A percentile compares a stretch with the other conserved stretches of the same genome.
phyloP scores from a whole-genome alignment of 2,113 vertebrate genomes.

The Microtus oregoni region DNA sequence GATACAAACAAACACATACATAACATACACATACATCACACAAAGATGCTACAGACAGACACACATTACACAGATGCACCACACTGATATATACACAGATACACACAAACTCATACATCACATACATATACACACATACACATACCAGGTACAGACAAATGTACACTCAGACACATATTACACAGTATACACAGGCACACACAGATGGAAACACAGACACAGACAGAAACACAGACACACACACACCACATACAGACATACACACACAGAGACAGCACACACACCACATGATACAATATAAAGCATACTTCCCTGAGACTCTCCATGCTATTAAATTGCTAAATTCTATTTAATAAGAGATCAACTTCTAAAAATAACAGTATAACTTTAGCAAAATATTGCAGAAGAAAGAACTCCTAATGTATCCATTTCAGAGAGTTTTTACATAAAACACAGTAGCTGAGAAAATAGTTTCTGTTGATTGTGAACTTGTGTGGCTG shows the following conservation, averaged over 20 bases:
- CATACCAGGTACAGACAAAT: background rate
- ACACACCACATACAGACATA: background rate
- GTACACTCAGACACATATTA: background rate
- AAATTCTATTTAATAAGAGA: constrained; percentile 4
- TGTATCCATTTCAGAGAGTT: background rate
- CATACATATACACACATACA: background rate
- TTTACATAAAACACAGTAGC: background rate
- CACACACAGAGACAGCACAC: background rate
- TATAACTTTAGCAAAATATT: background rate
- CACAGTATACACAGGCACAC: background rate
- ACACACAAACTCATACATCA: background rate
- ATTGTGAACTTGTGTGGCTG: background rate
- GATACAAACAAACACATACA: background rate
- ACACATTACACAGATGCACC: no score
- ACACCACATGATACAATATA: background rate
- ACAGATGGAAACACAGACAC: background rate
- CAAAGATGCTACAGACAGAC: background rate
- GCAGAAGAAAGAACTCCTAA: background rate
- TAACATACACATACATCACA: background rate
- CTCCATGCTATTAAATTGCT: background rate
- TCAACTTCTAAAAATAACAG: background rate
- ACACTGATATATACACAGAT: background rate
- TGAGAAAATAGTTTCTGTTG: background rate
- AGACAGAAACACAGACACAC: background rate
- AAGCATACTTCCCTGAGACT: background rate